Percentiles rank a stretch among this genome's conserved stretches.
Conservation (phyloP, 2,113 vertebrate species). For the Labrus mixtus region DNA sequence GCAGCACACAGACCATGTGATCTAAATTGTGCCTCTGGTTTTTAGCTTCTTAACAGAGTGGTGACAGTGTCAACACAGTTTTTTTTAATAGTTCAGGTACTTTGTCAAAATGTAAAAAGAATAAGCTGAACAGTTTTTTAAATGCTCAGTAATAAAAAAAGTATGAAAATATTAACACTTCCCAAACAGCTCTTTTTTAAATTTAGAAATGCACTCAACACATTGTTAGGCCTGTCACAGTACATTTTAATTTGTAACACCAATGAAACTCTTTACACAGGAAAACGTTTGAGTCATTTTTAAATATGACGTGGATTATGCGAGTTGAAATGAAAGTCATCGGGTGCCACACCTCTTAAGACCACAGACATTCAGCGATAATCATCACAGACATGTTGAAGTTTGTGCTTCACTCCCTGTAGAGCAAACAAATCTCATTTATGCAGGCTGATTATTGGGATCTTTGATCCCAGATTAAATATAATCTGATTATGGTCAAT, state of each 20-base stretch:
- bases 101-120: no score
- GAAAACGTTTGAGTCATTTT: not conserved
- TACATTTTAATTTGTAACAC: not conserved
- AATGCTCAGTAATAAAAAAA: no score
- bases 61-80: no score
- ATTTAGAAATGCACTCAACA: no score
- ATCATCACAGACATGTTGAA: constrained; percentile 18
- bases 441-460: no score
- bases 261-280: not conserved
- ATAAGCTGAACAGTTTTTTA: no score
- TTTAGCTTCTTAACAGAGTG: not conserved
- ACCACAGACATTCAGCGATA: not conserved
- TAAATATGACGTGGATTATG: not conserved
- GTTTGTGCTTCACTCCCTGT: constrained; percentile 5
- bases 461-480: not conserved
- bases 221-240: no score
- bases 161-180: no score
- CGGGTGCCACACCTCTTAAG: constrained; percentile 1
- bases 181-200: no score
- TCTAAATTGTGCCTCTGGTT: not conserved
- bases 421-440: not conserved
- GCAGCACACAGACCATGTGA: not conserved
- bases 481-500: not conserved
- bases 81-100: no score
- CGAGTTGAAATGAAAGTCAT: not conserved